Evolutionary conservation across 30 jellyfish, hydroid and myxozoan species (phyloP).

Genomic region (Hydra vulgaris): DNA sequence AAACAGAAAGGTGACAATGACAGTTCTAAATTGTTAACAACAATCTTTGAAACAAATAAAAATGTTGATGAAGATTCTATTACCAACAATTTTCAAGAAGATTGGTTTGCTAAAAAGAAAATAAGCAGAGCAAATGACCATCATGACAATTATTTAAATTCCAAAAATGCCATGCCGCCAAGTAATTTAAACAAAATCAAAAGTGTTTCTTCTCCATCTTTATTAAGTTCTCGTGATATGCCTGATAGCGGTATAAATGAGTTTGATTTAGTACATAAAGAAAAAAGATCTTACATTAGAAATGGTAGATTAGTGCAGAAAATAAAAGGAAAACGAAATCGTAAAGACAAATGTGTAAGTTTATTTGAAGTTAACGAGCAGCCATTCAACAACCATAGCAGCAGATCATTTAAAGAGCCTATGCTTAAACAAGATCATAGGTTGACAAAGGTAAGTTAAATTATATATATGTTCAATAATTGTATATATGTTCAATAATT

Average conservation of each 20-base stretch:
- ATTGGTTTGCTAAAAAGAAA: too few species aligned
- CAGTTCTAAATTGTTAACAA: too few species aligned
- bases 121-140: too few species aligned
- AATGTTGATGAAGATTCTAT: too few species aligned
- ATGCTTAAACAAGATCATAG: not conserved
- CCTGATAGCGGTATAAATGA: not conserved
- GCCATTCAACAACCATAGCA: not conserved
- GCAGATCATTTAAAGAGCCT: not conserved
- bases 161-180: too few species aligned
- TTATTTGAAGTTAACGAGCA: not conserved
- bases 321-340: not conserved
- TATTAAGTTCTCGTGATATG: not conserved
- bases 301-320: not conserved
- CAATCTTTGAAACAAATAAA: too few species aligned
- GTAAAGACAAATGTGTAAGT: not conserved
- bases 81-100: too few species aligned
- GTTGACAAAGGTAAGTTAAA: too few species aligned
- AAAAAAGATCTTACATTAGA: not conserved
- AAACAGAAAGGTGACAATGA: too few species aligned
- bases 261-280: not conserved
- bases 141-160: too few species aligned
- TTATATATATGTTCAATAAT: too few species aligned
- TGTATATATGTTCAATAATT: too few species aligned
- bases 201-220: constrained; percentile 23
- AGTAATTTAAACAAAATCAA: constrained; percentile 17